Conservation (phyloP, 2,797 vertebrate genomes). For the Enteromius thamalakanensis region DNA sequence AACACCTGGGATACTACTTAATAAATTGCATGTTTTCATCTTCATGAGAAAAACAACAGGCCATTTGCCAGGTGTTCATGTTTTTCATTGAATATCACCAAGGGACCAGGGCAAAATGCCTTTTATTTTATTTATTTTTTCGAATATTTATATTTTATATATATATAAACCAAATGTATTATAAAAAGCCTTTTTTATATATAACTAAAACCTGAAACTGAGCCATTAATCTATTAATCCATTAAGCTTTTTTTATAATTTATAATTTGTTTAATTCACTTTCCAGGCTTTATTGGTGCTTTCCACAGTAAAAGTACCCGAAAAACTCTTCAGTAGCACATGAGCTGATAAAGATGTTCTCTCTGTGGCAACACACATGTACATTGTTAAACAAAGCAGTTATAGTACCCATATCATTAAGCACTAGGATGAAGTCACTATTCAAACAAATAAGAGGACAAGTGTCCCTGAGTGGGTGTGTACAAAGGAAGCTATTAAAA, state of each 20-base stretch:
- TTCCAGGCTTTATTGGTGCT: not conserved
- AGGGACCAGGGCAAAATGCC: not conserved
- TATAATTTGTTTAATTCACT: not conserved
- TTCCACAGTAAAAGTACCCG: not conserved
- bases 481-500: slow-evolving; percentile 17
- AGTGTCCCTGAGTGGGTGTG: not conserved
- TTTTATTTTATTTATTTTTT: too few species aligned
- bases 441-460: not conserved
- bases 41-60: not conserved
- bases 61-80: slow-evolving; percentile 7
- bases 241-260: slow-evolving; percentile 9
- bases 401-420: slow-evolving; percentile 3
- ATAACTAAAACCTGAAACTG: not conserved
- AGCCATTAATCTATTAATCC: not conserved
- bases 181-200: not conserved
- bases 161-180: not conserved
- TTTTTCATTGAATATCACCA: not conserved
- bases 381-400: slow-evolving; percentile 21
- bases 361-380: not conserved
- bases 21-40: not conserved
- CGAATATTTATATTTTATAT: too few species aligned
- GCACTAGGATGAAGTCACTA: slow-evolving; percentile 17
- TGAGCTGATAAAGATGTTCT: not conserved
- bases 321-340: not conserved
- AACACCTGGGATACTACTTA: not conserved